Percentiles rank a stretch among this genome's conserved stretches.
phyloP scores from a whole-genome alignment of 2,888 invertebrate species.

The Xestia c-nigrum region DNA sequence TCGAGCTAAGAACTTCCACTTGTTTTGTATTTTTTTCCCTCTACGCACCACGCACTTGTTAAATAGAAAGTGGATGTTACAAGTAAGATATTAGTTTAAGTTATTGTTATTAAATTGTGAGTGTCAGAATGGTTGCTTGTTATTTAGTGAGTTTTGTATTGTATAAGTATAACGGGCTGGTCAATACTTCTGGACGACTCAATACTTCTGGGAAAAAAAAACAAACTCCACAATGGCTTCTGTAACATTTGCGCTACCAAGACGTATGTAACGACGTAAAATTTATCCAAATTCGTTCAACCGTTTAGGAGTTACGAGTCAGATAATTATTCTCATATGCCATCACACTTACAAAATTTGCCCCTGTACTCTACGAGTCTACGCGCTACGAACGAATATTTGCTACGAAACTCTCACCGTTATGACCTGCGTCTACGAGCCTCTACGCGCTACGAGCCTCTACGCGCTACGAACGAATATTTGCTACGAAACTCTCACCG shows the following conservation, averaged over 20 bases:
- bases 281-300: too few species aligned
- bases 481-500: neutral
- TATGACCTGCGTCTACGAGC: neutral
- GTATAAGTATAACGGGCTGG: too few species aligned
- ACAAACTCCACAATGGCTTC: too few species aligned
- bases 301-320: neutral
- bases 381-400: neutral
- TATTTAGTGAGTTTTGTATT: too few species aligned
- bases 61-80: too few species aligned
- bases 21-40: neutral
- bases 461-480: neutral
- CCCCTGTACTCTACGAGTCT: neutral
- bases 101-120: too few species aligned
- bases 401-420: neutral
- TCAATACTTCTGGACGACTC: too few species aligned
- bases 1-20: neutral
- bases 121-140: too few species aligned
- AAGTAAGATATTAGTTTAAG: too few species aligned
- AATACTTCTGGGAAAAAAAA: too few species aligned
- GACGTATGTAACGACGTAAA: too few species aligned
- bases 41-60: neutral
- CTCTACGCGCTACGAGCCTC: neutral
- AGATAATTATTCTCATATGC: neutral
- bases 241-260: too few species aligned
- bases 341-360: neutral